Conservation (phyloP, 2,113 vertebrate species). For the Dendropsophus ebraccatus region DNA sequence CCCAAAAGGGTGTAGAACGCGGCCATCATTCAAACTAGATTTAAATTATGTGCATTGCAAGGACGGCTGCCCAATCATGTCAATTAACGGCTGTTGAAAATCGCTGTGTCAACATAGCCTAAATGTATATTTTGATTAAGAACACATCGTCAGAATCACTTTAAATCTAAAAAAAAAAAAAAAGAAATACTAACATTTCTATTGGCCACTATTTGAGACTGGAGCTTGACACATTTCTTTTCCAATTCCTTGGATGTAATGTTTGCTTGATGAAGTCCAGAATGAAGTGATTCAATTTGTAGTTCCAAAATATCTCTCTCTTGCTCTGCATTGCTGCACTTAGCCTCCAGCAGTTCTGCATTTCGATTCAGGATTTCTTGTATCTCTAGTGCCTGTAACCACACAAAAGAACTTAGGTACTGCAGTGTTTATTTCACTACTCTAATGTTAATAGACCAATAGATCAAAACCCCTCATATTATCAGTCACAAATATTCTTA, state of each 20-base stretch:
- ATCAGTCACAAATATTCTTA: too few relatives aligned
- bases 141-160: neutral
- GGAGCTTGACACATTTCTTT: slow-evolving; percentile 50
- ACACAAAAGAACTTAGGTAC: neutral
- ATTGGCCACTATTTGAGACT: slow-evolving; percentile 40
- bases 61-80: too few relatives aligned
- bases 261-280: slow-evolving; percentile 47
- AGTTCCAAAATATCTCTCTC: slow-evolving; percentile 40
- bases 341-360: slow-evolving; percentile 19
- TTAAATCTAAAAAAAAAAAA: neutral
- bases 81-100: too few relatives aligned
- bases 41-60: too few relatives aligned
- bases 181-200: slow-evolving; percentile 36
- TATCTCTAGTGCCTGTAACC: neutral
- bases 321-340: slow-evolving; percentile 16
- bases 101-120: too few relatives aligned
- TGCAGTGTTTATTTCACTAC: too few relatives aligned
- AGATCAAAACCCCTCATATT: too few relatives aligned
- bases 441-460: too few relatives aligned
- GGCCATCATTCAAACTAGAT: too few relatives aligned
- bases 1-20: too few relatives aligned
- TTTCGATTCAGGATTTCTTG: slow-evolving; percentile 13
- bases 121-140: too few relatives aligned
- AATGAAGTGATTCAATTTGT: slow-evolving; percentile 26
- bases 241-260: slow-evolving; percentile 34